Conservation (phyloP, 1,140 invertebrate species). For the Lutraria rhynchaena region DNA sequence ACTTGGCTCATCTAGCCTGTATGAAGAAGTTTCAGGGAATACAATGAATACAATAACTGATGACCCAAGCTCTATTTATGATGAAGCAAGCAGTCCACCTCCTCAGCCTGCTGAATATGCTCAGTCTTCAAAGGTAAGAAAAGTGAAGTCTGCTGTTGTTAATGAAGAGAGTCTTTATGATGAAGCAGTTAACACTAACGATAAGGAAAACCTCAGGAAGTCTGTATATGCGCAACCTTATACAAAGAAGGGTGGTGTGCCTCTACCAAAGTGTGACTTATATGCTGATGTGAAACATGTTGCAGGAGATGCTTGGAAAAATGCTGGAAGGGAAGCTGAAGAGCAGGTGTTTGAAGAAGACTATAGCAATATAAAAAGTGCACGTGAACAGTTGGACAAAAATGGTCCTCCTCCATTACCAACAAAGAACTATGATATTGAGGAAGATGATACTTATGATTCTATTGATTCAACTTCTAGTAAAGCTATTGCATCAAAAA, state of each 20-base stretch:
- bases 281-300: slow-evolving; percentile 32
- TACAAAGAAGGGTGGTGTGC: slow-evolving; percentile 21
- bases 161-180: slow-evolving; percentile 7
- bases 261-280: background rate
- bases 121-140: background rate
- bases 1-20: background rate
- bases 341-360: slow-evolving; percentile 36
- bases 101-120: background rate
- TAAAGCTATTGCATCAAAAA: background rate
- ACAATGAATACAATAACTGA: background rate
- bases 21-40: background rate
- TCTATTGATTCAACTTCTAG: background rate
- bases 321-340: background rate
- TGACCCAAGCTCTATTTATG: background rate
- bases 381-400: slow-evolving; percentile 1
- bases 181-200: background rate
- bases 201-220: background rate
- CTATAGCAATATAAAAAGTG: slow-evolving; percentile 26
- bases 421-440: slow-evolving; percentile 14
- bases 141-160: background rate
- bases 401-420: slow-evolving; percentile 19
- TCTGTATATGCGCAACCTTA: slow-evolving; percentile 28
- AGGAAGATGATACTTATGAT: slow-evolving; percentile 25
- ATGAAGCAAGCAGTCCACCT: slow-evolving; percentile 1
- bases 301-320: slow-evolving; percentile 32